phyloP scores from a whole-genome alignment of 30 jellyfish, hydroid and myxozoan species.

The Aurelia sp. region DNA sequence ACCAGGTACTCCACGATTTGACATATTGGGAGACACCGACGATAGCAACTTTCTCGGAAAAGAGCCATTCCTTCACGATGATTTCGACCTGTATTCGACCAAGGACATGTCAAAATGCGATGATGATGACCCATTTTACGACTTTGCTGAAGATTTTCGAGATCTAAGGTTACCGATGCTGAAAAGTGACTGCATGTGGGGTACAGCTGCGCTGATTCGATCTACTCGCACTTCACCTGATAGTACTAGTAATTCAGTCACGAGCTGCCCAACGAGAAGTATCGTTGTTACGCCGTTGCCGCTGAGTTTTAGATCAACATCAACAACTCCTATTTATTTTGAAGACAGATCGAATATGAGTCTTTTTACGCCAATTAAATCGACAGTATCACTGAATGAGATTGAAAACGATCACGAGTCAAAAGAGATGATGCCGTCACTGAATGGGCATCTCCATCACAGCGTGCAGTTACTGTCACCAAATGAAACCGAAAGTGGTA shows the following conservation, averaged over 20 bases:
- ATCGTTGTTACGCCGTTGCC: constrained; percentile 74
- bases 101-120: constrained; percentile 8
- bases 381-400: constrained; percentile 47
- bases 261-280: constrained; percentile 48
- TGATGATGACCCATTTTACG: constrained; percentile 60
- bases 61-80: constrained; percentile 28
- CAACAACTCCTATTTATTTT: constrained; percentile 61
- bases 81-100: constrained; percentile 27
- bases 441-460: constrained; percentile 1
- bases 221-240: constrained; percentile 50
- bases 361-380: constrained; percentile 46
- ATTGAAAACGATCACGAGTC: constrained; percentile 25
- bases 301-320: constrained; percentile 60
- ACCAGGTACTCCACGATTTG: constrained; percentile 50
- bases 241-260: constrained; percentile 17
- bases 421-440: constrained; percentile 46
- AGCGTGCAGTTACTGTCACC: constrained; percentile 65
- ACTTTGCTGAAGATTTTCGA: constrained; percentile 69
- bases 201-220: constrained; percentile 55
- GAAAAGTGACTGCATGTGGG: constrained; percentile 82
- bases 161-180: constrained; percentile 57
- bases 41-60: constrained; percentile 32
- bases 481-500: constrained; percentile 86
- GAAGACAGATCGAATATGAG: constrained; percentile 30
- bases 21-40: constrained; percentile 12